A percentile compares a stretch with the other conserved stretches of the same genome.
Conservation (phyloP, 2,888 invertebrate genomes). For the Drosophila formosana region DNA sequence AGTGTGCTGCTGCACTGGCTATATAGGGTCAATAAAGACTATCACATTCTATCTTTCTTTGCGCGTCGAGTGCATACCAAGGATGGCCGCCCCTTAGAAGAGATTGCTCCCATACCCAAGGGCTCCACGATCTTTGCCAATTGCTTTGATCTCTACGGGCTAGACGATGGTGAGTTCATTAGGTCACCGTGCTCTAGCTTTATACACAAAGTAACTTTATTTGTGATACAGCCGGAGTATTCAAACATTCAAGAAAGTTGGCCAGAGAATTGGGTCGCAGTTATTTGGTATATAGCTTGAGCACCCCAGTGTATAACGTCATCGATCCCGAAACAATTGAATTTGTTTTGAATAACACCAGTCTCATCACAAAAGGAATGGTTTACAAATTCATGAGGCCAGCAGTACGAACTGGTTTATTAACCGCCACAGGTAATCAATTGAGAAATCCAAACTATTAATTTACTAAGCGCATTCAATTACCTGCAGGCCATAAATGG, state of each 20-base stretch:
- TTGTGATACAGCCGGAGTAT: conserved; percentile 48
- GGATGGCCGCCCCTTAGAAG: conserved; percentile 65
- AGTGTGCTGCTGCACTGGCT: conserved; percentile 35
- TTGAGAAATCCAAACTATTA: too few relatives aligned
- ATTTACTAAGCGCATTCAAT: too few relatives aligned
- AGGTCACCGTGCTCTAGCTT: neutral
- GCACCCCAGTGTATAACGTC: conserved; percentile 58
- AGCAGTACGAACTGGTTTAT: conserved; percentile 70
- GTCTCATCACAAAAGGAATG: conserved; percentile 72
- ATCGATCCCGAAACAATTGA: conserved; percentile 72
- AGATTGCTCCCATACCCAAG: conserved; percentile 55
- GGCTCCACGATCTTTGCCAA: conserved; percentile 76
- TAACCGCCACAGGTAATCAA: conserved; percentile 63
- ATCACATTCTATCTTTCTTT: conserved; percentile 46
- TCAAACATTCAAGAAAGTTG: conserved; percentile 48
- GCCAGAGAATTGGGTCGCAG: conserved; percentile 47
- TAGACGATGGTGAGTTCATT: conserved; percentile 40
- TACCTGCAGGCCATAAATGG: conserved; percentile 72
- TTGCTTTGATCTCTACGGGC: conserved; percentile 64
- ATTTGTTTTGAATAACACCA: conserved; percentile 66
- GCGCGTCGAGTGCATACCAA: conserved; percentile 58
- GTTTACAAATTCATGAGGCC: conserved; percentile 72
- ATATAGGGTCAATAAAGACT: conserved; percentile 43
- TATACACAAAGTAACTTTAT: neutral
- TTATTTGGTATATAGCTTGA: conserved; percentile 66